These are phyloP conservation scores for Phaethornis superciliosus DNA, from an alignment of 2,113 vertebrate genomes.

Conservation along the genomic window DNA sequence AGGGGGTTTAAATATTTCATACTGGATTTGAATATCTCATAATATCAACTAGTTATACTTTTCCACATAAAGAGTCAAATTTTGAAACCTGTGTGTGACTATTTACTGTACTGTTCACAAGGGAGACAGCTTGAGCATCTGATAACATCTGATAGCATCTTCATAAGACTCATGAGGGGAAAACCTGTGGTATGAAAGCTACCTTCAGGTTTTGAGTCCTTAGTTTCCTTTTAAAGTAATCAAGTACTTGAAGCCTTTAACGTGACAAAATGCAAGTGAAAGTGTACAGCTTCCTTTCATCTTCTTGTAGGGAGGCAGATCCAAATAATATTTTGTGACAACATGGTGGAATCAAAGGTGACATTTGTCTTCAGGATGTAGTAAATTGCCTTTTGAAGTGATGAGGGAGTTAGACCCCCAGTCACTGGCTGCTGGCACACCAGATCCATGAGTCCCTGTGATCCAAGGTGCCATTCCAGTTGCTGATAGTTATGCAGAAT, in stretches of 20 bases:
- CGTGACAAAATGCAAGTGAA: background rate
- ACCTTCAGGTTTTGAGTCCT: background rate
- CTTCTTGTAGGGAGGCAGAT: background rate
- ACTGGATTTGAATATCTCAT: background rate
- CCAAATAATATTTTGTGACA: background rate
- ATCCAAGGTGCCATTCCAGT: background rate
- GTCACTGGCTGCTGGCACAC: background rate
- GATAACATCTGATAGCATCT: background rate
- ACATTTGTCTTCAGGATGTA: fast-evolving
- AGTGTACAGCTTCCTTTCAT: background rate
- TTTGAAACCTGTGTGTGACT: background rate
- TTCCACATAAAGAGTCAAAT: background rate
- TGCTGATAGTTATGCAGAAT: background rate
- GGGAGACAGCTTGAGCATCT: background rate
- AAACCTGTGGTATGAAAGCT: background rate
- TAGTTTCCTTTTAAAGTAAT: background rate
- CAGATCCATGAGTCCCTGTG: fast-evolving
- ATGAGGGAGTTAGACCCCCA: background rate
- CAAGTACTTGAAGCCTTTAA: background rate
- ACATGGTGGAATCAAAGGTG: background rate
- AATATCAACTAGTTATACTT: background rate
- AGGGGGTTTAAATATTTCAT: background rate
- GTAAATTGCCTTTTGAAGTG: background rate
- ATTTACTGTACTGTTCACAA: background rate
- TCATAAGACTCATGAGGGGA: background rate